A percentile compares a stretch with the other conserved stretches of the same genome.
Conservation (phyloP, 2,888 invertebrate species). For the Choristoneura rosaceana region DNA sequence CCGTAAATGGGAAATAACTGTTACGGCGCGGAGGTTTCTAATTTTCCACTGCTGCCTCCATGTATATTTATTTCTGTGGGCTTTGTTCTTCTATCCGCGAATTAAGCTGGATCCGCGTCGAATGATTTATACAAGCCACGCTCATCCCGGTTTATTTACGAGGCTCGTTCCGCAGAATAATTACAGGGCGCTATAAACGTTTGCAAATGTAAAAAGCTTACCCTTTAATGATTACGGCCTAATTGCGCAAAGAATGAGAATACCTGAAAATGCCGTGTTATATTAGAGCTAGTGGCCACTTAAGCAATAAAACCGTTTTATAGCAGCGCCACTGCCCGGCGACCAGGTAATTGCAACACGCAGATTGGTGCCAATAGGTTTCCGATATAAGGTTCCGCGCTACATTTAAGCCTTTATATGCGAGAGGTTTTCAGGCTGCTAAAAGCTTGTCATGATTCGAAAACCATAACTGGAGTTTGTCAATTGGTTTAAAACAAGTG, state of each 20-base stretch:
- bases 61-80: constrained; percentile 78
- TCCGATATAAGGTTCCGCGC: constrained; percentile 37
- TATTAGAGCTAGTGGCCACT: constrained; percentile 44
- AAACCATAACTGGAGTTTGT: neutral
- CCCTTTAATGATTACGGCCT: constrained; percentile 69
- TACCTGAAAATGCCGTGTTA: constrained; percentile 45
- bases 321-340: constrained; percentile 34
- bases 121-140: constrained; percentile 83
- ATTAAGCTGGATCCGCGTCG: constrained; percentile 75
- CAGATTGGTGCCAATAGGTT: constrained; percentile 39
- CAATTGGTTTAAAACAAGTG: neutral
- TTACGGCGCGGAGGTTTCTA: constrained; percentile 46
- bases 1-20: constrained; percentile 63
- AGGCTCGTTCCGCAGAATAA: constrained; percentile 77
- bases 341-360: constrained; percentile 35
- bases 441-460: constrained; percentile 10
- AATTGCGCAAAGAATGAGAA: constrained; percentile 64
- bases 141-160: constrained; percentile 84
- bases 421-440: constrained; percentile 8
- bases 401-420: constrained; percentile 23
- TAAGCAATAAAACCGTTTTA: constrained; percentile 43
- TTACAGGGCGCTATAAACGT: constrained; percentile 77
- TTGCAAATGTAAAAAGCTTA: constrained; percentile 80
- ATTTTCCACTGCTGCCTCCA: constrained; percentile 59
- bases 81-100: constrained; percentile 83